Evolutionary conservation across 2,888 invertebrate genomes (phyloP), one percentile per base, ranked within the genome.

Genomic region (Sipha maydis): DNA sequence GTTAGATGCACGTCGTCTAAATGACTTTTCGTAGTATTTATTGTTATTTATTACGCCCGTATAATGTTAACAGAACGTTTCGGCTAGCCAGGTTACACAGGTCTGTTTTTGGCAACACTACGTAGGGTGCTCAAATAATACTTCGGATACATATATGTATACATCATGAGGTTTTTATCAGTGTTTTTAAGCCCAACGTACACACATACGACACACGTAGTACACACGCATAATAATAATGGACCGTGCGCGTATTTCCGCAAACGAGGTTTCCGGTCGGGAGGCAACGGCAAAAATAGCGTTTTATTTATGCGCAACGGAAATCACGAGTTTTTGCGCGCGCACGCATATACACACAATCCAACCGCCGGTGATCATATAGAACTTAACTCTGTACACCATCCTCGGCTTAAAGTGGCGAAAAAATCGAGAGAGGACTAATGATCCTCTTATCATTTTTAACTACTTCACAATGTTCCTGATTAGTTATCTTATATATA

Each of bases 231-330:
- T 34, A 34, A 34, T 34, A 34, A 31, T 83, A 76, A 84, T 85
- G 67, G 67, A 67, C 54, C 73, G 76, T 84, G 41, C 31, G 41
- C 69, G 67, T 85, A 78, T 78, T 85, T 85, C 85, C 85, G 69
- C 25, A 34, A 67, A 61, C 85, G 69, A 28, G 69, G 34, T 85
- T 85, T 85, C 85, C 85, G 25, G 69, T 34, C 17, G 41, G 41
- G 41, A 41, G 8, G 41, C 3, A 28, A 75, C 25, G 61, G 61
- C 28, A 41, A 84, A 84, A 84, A 84, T 69, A 41, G 48, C 78
- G n/a, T 85, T 78, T 85, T 85, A 85, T 85, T 85, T 85, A 85
- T 85, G 78, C 48, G 38, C 78, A 71, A 69, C 78, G 85, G 78
- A 85, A 85, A 85, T 78, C 85, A 56, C 34, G n/a, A 78, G 85